Evolutionary conservation across 2,113 vertebrate species (phyloP).

Genomic region (Accipiter cooperii): DNA sequence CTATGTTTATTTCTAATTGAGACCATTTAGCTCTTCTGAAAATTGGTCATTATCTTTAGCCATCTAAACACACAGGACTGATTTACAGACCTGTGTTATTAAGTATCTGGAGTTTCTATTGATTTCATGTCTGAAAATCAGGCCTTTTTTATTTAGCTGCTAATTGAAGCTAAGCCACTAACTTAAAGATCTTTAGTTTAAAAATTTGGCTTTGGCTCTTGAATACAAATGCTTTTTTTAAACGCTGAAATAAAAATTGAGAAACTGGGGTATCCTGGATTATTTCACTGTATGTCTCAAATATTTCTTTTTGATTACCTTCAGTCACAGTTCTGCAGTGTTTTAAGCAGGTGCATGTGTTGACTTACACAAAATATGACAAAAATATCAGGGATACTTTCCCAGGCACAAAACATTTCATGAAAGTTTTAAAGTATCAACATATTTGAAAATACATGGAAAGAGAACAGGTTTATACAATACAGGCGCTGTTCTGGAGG

Average conservation of each 20-base stretch:
- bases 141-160: background rate
- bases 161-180: background rate
- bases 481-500: background rate
- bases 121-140: constrained; percentile 21
- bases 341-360: background rate
- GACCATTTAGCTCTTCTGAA: background rate
- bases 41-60: background rate
- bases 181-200: background rate
- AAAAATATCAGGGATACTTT: background rate
- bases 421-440: background rate
- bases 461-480: background rate
- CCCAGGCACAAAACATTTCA: background rate
- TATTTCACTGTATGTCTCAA: background rate
- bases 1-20: background rate
- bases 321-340: background rate
- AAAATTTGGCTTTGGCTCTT: background rate
- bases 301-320: background rate
- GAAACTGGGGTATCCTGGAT: background rate
- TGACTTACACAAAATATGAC: background rate
- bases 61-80: background rate
- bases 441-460: background rate
- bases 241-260: background rate
- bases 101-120: constrained; percentile 3
- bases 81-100: background rate
- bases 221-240: background rate